Conservation (phyloP, 2,888 invertebrate genomes). For the Epinotia demarniana region DNA sequence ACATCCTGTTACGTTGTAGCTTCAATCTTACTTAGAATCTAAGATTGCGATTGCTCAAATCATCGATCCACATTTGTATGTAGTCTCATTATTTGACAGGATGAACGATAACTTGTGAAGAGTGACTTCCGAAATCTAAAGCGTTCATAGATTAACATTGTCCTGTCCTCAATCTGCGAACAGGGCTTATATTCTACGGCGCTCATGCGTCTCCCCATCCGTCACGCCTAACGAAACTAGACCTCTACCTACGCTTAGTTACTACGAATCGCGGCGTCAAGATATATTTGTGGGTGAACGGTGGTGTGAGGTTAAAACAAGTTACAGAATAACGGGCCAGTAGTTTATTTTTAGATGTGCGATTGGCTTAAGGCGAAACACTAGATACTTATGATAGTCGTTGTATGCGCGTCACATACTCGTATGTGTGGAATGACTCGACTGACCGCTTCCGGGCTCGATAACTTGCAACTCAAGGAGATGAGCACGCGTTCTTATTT, state of each 20-base stretch:
- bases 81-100: background rate
- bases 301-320: too few relatives aligned
- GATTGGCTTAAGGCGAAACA: slow-evolving; percentile 11
- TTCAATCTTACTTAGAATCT: slow-evolving; percentile 14
- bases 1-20: slow-evolving; percentile 34
- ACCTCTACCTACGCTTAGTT: too few relatives aligned
- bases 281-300: too few relatives aligned
- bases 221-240: too few relatives aligned
- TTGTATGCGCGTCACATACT: slow-evolving; percentile 13
- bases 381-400: slow-evolving; percentile 22
- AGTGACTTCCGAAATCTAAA: too few relatives aligned
- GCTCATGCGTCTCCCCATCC: too few relatives aligned
- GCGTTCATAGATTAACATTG: too few relatives aligned
- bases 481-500: slow-evolving; percentile 13
- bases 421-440: background rate
- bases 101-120: background rate
- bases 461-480: slow-evolving; percentile 10
- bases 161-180: too few relatives aligned
- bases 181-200: too few relatives aligned
- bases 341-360: slow-evolving; percentile 7
- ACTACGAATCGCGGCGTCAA: too few relatives aligned
- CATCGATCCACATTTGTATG: background rate
- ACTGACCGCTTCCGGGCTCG: slow-evolving; percentile 23
- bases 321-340: background rate
- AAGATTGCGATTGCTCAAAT: background rate